Evolutionary conservation across 2,797 vertebrate species (phyloP).

Genomic region (Gallinago solitaria): DNA sequence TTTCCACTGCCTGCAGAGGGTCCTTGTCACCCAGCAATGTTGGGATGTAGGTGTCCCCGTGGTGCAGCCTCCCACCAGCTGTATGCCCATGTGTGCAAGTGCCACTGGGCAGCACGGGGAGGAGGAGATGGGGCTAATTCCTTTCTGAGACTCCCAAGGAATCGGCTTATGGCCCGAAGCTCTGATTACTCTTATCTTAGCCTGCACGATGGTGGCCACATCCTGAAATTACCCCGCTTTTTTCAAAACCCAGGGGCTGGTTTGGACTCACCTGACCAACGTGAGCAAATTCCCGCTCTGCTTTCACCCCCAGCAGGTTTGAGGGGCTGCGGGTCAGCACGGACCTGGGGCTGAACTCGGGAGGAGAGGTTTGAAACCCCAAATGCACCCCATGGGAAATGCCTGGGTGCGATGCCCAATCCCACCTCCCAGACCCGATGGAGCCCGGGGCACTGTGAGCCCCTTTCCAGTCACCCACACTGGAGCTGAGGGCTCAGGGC

Average conservation of each 20-base stretch:
- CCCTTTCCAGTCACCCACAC: rapidly evolving
- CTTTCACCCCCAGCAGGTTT: neutral
- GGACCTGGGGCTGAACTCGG: neutral
- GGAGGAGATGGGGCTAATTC: constrained; percentile 23
- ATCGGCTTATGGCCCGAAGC: constrained; percentile 42
- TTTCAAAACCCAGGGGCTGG: neutral
- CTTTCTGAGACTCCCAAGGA: constrained; percentile 33
- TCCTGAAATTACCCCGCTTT: constrained; percentile 26
- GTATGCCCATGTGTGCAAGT: neutral
- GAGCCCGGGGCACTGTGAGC: rapidly evolving
- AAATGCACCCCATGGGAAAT: neutral
- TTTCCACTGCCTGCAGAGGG: neutral
- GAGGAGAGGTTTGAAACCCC: neutral
- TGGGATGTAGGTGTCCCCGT: rapidly evolving
- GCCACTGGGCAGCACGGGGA: rapidly evolving
- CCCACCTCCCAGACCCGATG: neutral
- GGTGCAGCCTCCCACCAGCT: neutral
- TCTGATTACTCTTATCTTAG: constrained; percentile 48
- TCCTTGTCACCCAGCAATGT: rapidly evolving
- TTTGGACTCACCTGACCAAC: rapidly evolving
- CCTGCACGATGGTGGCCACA: neutral
- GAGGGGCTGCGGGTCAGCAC: rapidly evolving
- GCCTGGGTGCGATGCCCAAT: neutral
- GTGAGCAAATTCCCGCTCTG: neutral
- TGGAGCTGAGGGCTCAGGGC: neutral